Evolutionary conservation across 2,113 vertebrate genomes (phyloP), one percentile per base, ranked within the genome.

Genomic region (Trogon melanurus): DNA sequence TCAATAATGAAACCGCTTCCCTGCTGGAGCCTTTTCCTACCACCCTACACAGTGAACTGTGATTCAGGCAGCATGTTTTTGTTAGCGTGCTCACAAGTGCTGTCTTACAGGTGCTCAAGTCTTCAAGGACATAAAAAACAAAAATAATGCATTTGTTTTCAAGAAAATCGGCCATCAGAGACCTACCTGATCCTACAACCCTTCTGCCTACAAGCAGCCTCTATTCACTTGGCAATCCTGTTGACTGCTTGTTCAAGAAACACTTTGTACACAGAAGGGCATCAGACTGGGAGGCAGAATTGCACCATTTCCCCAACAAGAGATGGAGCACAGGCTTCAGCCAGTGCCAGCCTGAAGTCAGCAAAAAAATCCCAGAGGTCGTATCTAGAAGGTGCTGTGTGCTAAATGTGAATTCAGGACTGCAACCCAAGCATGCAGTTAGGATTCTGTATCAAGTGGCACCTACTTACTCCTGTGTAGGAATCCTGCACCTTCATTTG

Each of bases 141-240:
- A 85, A 91, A 92, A 25, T 7, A 88, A 92, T 88, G 16, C 34
- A 45, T 89, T 95, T 81, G 71, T 91, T 96, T 73, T 64, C 36
- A 51, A 41, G 7, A 25, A 48, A 95, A 84, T 48, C n/a, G 41
- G 56, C 36, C 62, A 62, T 10, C 19, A 21, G 91, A 73, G 66
- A 90, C 61, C 25, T 56, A 90, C 61, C 25, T 56, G 81, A 66
- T 78, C 65, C 27, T 45, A 51, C 67, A 84, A 21, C 48, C 54
- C 41, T 47, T 22, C 71, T 32, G 57, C 79, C 80, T 38, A 44
- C n/a, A 32, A 87, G 30, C 26, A 48, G 70, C 54, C 54, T 85
- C 69, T 32, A 41, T 79, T 79, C 78, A 32, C 25, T 44, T 11
- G 27, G 27, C 60, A 66, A 25, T 23, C 78, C 75, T 64, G 27